Evolutionary conservation across 2,113 vertebrate species (phyloP), one percentile per base, ranked within the genome.

Genomic region (Macroglossus sobrinus): DNA sequence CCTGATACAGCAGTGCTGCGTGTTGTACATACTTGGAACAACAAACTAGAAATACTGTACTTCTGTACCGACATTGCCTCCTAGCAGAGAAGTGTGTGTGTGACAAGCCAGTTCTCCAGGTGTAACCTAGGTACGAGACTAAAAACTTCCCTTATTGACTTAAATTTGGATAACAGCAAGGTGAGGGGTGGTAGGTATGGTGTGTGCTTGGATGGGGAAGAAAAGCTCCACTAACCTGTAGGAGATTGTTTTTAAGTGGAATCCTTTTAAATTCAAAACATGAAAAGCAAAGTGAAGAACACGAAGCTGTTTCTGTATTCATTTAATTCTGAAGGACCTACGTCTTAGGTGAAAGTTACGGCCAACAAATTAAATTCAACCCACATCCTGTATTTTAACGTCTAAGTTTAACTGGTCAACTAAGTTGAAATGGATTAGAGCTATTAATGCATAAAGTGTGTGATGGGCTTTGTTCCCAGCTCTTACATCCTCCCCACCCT

Each of bases 261-360:
- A 98, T 98, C 97, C 98, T 98, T 99, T 98, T 99, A 99, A 98
- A 99, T 98, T 99, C 99, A 99, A 99, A 98, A 98, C 98, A 98
- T 97, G 98, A 98, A 98, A 98, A 98, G 93, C 98, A 98, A 98
- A 96, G 97, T 97, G 98, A 99, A 98, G 99, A 99, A 99, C 98
- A 98, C 98, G 98, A 98, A 99, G 98, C 98, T 99, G 98, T 98
- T 98, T 98, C 98, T 98, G 96, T 98, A 98, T 98, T 99, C 97
- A 95, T 99, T 98, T 99, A 99, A 98, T 98, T 98, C 98, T 97
- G 98, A 99, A 99, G 99, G 98, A 99, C 99, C 99, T 99, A 98
- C 93, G 79, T 97, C 96, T 97, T 98, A 98, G 98, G 97, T 98
- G 98, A 98, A 98, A 97, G 98, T 98, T 98, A 97, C 96, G 97